Base-by-base conservation (phyloP, 2,113 vertebrate species). In the Cynopterus brachyotis region DNA sequence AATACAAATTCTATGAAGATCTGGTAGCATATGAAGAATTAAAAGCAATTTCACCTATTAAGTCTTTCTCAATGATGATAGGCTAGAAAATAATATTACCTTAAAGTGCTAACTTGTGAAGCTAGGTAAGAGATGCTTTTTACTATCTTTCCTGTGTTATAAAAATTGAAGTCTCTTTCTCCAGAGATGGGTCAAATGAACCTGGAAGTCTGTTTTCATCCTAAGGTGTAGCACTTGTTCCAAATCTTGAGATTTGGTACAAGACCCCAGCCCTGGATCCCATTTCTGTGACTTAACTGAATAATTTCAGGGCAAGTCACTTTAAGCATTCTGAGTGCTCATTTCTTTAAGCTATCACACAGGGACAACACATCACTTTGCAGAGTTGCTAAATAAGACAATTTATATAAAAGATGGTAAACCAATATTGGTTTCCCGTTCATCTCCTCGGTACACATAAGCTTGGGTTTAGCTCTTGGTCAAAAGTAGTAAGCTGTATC, bases 1-100 rank as follows among this genome's bases (percentile, higher is more conserved):
- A 96, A 96, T 50, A 83, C n/a, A 97, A 95, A 87, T 79, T 96
- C 75, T 76, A 53, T 81, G 26, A 97, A 95, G 79, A 97, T 62
- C 59, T 96, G 82, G 73, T 96, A 81, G 72, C 67, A 91, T 89
- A 88, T 95, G 89, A 95, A 89, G 42, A 86, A 95, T 32, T 92
- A 96, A 98, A 93, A 76, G 73, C 69, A 92, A 91, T 92, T 94
- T 89, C 70, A 89, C 53, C 96, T 92, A 96, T 59, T 86, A 84
- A 91, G 79, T 76, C 66, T 92, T 45, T 50, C 19, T 96, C 84
- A 95, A 37, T 94, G 84, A 94, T 94, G 76, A 81, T 2, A 93
- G 67, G 53, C 55, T 95, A 9, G 30, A 85, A 80, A 55, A 93
- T 37, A 89, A 7, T 66, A 73, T 45, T 60, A 95, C 66, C 50